Evolutionary conservation across 2,888 invertebrate genomes (phyloP), one percentile per base, ranked within the genome.

Genomic region (Dichetophora obliterata): DNA sequence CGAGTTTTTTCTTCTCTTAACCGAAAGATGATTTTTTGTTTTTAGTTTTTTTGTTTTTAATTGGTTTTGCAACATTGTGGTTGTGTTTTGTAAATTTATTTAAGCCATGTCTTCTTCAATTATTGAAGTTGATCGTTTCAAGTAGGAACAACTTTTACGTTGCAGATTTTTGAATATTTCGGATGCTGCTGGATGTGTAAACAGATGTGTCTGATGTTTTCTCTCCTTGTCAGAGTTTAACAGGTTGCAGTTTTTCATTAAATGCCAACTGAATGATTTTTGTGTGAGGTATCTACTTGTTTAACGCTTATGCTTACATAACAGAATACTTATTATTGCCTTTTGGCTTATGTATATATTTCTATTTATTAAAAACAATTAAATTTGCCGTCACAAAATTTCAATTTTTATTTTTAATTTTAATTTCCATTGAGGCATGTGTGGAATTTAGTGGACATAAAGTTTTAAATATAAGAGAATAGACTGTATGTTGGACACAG

Each of bases 61-160:
- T 24, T 24, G 16, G 34, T 43, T n/a, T 22, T 37, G 31, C 34
- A 11, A 37, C 54, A 14, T 70, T 59, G 57, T 43, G 59, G 61
- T 48, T 61, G 59, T 54, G 31, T 48, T 52, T 76, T 76, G n/a
- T 37, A 48, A n/a, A 34, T 65, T 61, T 65, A 22, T 54, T 54
- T 63, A 19, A 59, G 37, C 19, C 57, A 59, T 57, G 65, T 68
- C 27, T 14, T 69, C 57, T 63, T 34, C 57, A 69, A 68, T 48
- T n/a, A 34, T 43, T 37, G 57, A 16, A 71, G 71, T 43, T 71
- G 71, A 16, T 59, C 43, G 16, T n/a, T 34, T 65, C 66, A 65
- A 43, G 66, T 52, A 31, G 65, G 22, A 74, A 66, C 66, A 65
- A 69, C 69, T 75, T 69, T 75, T 75, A 75, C 75, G 8, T 72